Conservation (phyloP, 2,888 invertebrate genomes). For the Volucella inanis region DNA sequence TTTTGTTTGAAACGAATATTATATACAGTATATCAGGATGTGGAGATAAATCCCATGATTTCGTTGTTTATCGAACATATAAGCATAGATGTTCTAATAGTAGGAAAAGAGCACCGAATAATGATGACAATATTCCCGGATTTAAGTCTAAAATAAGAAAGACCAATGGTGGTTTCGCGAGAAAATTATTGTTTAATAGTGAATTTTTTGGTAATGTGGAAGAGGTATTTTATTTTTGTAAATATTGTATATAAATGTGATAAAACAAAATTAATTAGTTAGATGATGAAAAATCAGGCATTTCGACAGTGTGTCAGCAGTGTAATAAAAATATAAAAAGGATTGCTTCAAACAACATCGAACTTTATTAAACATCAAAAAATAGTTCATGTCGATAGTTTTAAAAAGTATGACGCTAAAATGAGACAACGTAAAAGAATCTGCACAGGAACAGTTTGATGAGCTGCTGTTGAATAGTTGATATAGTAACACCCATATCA, state of each 20-base stretch:
- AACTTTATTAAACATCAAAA: conserved; percentile 5
- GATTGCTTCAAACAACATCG: neutral
- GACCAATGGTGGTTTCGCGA: neutral
- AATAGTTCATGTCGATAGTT: conserved; percentile 4
- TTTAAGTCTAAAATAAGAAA: neutral
- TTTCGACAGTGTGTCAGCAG: conserved; percentile 8
- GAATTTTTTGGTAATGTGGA: conserved; percentile 3
- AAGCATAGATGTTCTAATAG: neutral
- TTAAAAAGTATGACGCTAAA: neutral
- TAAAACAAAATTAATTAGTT: neutral
- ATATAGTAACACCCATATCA: neutral
- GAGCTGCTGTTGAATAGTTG: conserved; percentile 3
- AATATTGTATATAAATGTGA: neutral
- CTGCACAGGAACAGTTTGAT: conserved; percentile 1
- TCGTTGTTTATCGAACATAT: neutral
- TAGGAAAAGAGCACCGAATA: neutral
- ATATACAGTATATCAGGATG: neutral
- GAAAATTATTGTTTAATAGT: conserved; percentile 8
- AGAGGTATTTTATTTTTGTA: conserved; percentile 8
- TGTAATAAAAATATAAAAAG: conserved; percentile 5
- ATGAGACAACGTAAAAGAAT: neutral
- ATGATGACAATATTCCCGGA: conserved; percentile 1
- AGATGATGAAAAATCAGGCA: neutral
- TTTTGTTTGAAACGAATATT: neutral
- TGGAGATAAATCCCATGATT: neutral